phyloP scores from a whole-genome alignment of 2,113 vertebrate species.

The Epinephelus fuscoguttatus region DNA sequence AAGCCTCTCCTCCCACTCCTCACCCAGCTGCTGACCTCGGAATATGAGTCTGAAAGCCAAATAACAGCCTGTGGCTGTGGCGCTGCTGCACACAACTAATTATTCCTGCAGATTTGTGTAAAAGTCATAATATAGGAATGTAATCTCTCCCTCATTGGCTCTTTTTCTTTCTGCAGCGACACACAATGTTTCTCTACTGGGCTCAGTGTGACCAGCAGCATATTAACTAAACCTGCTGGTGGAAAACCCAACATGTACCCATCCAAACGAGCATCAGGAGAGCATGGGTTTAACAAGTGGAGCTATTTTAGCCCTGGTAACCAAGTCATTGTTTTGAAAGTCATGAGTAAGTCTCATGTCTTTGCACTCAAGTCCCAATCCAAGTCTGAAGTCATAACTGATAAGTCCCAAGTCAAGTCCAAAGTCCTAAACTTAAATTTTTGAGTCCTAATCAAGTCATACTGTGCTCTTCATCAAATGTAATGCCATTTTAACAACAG shows the following conservation, averaged over 20 bases:
- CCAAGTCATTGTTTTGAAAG: too few species aligned
- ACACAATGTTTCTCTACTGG: not conserved
- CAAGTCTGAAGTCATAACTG: too few species aligned
- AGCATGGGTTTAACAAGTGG: too few species aligned
- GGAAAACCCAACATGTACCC: not conserved
- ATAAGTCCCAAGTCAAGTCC: too few species aligned
- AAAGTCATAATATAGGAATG: not conserved
- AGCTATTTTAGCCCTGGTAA: too few species aligned
- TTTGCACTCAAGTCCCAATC: too few species aligned
- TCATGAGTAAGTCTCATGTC: too few species aligned
- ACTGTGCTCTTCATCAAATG: too few species aligned
- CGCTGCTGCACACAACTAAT: slow-evolving; percentile 17
- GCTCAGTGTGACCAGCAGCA: not conserved
- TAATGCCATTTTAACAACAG: too few species aligned
- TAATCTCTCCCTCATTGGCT: not conserved
- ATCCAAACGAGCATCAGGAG: not conserved
- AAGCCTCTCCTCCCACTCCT: slow-evolving; percentile 24
- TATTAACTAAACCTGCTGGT: not conserved
- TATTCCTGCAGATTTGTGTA: slow-evolving; percentile 31
- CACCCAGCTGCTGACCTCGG: slow-evolving; percentile 31
- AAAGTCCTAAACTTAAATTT: too few species aligned
- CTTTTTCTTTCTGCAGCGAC: not conserved
- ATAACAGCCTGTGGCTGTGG: not conserved
- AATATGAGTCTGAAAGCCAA: slow-evolving; percentile 20
- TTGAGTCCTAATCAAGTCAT: too few species aligned